A percentile compares a stretch with the other conserved stretches of the same genome.
These are phyloP conservation scores for Odontomachus brunneus DNA, from an alignment of 1,140 invertebrate species.

Conservation along the genomic window DNA sequence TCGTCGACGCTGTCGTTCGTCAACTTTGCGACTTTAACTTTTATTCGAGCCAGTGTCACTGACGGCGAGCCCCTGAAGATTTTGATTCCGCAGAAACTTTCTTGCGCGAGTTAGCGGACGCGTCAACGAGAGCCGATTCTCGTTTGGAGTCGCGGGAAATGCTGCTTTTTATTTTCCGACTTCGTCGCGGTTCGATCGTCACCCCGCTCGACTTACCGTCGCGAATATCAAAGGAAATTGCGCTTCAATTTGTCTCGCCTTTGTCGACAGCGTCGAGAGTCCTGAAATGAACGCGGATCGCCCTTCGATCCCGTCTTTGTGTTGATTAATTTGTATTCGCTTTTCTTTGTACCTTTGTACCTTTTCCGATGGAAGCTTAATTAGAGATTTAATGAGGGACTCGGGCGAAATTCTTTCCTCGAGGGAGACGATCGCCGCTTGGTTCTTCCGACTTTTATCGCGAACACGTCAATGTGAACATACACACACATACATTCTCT, in stretches of 20 bases:
- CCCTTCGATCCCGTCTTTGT: too few relatives aligned
- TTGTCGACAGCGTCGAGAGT: not conserved
- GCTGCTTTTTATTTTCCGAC: too few relatives aligned
- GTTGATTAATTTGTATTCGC: constrained; percentile 14
- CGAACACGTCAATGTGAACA: too few relatives aligned
- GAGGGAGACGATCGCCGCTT: not conserved
- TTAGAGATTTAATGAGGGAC: not conserved
- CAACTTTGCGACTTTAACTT: not conserved
- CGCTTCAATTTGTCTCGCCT: not conserved
- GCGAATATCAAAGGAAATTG: not conserved
- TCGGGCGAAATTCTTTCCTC: not conserved
- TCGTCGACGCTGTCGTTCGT: too few relatives aligned
- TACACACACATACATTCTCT: not conserved
- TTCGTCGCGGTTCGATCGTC: too few relatives aligned
- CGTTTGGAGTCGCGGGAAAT: too few relatives aligned
- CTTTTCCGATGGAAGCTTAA: constrained; percentile 10
- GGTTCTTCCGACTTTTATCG: not conserved
- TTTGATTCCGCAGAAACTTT: too few relatives aligned
- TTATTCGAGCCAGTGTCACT: too few relatives aligned
- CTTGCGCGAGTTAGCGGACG: too few relatives aligned
- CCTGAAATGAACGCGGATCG: not conserved
- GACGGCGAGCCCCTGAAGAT: too few relatives aligned
- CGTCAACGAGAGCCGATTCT: too few relatives aligned
- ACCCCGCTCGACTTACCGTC: too few relatives aligned
- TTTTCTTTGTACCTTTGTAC: not conserved